phyloP scores from a whole-genome alignment of 2,797 vertebrate genomes.

The Ptychadena robeensis region DNA sequence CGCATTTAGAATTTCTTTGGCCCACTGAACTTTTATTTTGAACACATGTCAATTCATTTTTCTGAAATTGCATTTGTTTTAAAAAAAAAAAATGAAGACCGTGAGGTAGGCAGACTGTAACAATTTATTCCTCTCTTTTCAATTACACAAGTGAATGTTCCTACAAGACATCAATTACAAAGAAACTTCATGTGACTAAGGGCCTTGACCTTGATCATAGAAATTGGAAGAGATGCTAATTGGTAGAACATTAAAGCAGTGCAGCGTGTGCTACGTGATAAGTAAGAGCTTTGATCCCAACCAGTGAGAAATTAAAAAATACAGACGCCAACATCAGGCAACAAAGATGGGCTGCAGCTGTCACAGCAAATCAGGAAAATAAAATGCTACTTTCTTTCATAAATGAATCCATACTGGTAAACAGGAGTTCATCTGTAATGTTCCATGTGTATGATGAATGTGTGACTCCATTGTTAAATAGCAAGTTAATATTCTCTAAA shows the following conservation, averaged over 20 bases:
- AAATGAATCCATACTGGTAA: neutral
- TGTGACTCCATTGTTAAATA: no score
- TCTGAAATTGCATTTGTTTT: neutral
- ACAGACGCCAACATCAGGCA: conserved; percentile 8
- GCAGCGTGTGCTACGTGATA: conserved; percentile 10
- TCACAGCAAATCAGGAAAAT: neutral
- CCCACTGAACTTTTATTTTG: neutral
- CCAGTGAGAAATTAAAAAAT: conserved; percentile 24
- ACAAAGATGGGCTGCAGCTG: conserved; percentile 4
- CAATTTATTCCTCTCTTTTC: neutral
- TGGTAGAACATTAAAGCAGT: conserved; percentile 14
- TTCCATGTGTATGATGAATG: no score
- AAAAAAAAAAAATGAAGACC: neutral
- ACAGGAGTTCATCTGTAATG: no score
- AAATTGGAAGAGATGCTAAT: conserved; percentile 30
- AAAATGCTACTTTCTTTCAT: neutral
- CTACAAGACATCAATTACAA: conserved; percentile 11
- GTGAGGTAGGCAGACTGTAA: neutral
- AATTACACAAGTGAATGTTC: conserved; percentile 8
- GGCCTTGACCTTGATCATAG: conserved; percentile 10
- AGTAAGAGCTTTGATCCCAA: conserved; percentile 12
- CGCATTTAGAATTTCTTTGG: no score
- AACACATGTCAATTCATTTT: neutral
- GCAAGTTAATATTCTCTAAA: no score
- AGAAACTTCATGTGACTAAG: conserved; percentile 15